phyloP scores from a whole-genome alignment of 1,140 invertebrate species.

The Euwallacea similis region DNA sequence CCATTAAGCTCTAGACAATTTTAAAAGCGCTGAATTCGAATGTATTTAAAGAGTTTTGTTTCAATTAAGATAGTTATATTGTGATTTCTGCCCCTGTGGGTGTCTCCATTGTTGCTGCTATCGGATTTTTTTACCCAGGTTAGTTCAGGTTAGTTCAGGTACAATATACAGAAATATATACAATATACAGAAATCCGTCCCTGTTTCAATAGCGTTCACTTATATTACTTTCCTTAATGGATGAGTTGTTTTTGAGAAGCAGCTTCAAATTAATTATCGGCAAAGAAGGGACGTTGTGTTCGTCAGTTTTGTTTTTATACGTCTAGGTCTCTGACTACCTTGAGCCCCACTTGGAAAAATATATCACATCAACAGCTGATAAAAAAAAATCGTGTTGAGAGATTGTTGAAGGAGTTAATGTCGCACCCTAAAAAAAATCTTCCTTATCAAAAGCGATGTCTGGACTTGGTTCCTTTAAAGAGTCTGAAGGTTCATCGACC shows the following conservation, averaged over 20 bases:
- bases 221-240: conserved; percentile 53
- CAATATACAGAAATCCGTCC: conserved; percentile 9
- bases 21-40: too few species aligned
- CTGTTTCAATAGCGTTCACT: conserved; percentile 39
- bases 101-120: too few species aligned
- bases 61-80: too few species aligned
- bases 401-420: conserved; percentile 7
- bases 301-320: conserved; percentile 42
- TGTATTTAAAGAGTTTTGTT: too few species aligned
- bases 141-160: too few species aligned
- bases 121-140: too few species aligned
- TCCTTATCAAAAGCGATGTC: background rate
- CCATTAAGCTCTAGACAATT: too few species aligned
- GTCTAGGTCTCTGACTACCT: conserved; percentile 37
- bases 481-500: conserved; percentile 11
- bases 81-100: too few species aligned
- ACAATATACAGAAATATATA: too few species aligned
- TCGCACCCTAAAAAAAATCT: conserved; percentile 8
- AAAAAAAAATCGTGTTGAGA: conserved; percentile 20
- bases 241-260: conserved; percentile 53
- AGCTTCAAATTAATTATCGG: conserved; percentile 53
- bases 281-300: conserved; percentile 47
- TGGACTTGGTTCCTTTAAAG: conserved; percentile 1
- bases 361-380: conserved; percentile 33
- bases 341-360: conserved; percentile 44